phyloP scores from a whole-genome alignment of 2,797 vertebrate genomes.

The Anabacerthia variegaticeps region DNA sequence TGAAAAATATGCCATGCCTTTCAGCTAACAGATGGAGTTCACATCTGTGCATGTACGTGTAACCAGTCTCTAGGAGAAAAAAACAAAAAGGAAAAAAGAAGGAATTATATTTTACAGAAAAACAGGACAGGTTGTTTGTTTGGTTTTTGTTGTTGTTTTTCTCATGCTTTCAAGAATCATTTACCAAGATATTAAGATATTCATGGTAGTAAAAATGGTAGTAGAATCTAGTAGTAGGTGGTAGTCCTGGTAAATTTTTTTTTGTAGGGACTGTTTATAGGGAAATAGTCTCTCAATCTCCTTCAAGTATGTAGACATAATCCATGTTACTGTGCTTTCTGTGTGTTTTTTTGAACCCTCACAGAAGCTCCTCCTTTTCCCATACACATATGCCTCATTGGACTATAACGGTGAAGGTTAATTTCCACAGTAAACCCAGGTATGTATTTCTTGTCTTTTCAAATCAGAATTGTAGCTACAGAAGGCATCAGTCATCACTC shows the following conservation, averaged over 20 bases:
- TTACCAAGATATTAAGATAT: neutral
- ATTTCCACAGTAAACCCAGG: neutral
- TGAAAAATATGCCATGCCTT: conserved; percentile 16
- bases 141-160: neutral
- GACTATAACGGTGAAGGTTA: neutral
- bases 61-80: neutral
- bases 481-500: conserved; percentile 16
- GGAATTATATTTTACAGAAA: neutral
- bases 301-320: neutral
- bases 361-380: neutral
- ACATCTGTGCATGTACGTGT: conserved; percentile 43
- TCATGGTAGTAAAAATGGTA: neutral
- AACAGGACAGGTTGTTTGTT: neutral
- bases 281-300: neutral
- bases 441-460: conserved; percentile 17
- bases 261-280: neutral
- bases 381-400: neutral
- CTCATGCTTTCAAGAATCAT: neutral
- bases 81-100: neutral
- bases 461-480: conserved; percentile 18
- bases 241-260: neutral
- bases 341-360: neutral
- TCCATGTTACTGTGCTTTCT: neutral
- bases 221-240: neutral
- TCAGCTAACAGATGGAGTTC: conserved; percentile 55